Evolutionary conservation across 2,888 invertebrate species (phyloP), one percentile per base, ranked within the genome.

Genomic region (Cataglyphis livida): DNA sequence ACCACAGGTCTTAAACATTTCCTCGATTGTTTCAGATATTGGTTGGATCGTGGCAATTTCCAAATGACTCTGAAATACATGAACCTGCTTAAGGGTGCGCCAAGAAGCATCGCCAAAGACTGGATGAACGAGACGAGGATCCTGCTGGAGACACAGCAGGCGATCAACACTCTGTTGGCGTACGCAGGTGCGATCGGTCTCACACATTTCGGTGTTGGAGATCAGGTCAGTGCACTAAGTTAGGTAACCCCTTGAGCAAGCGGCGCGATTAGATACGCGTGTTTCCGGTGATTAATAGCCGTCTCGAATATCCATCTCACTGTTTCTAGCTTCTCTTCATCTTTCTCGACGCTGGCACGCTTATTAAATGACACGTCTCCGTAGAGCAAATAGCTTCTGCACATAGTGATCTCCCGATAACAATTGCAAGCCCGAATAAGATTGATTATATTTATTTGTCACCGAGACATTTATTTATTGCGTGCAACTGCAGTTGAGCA

Each of bases 61-160:
- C 96, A 97, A 76, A 96, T 97, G 94, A 98, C 99, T 0, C 95
- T 99, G 12, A 96, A 97, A 81, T 99, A 98, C 95, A 97, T 98
- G 95, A 97, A 97, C 93, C 96, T 98, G 38, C 95, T 99, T 84
- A 95, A 97, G 91, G 99, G 99, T n/a, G 98, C 98, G 51, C 97
- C 99, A 0, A 96, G 97, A 3, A 96, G 96, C 75, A 97, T 99
- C 0, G 98, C 99, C 0, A 95, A 95, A 61, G 97, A 98, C 87
- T 99, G 99, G 99, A 96, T 98, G 93, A 96, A 97, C 81, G 98
- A 98, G 91, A 96, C 98, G 0, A 96, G 97, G 78, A 96, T 97
- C 71, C 96, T 98, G 87, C 95, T 99, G 87, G 99, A 99, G 95
- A 98, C 98, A 12, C 96, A 97, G 93, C 98, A 98, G 94, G 98